Evolutionary conservation across 2,797 vertebrate genomes (phyloP).

Genomic region (Diplodus sargus): DNA sequence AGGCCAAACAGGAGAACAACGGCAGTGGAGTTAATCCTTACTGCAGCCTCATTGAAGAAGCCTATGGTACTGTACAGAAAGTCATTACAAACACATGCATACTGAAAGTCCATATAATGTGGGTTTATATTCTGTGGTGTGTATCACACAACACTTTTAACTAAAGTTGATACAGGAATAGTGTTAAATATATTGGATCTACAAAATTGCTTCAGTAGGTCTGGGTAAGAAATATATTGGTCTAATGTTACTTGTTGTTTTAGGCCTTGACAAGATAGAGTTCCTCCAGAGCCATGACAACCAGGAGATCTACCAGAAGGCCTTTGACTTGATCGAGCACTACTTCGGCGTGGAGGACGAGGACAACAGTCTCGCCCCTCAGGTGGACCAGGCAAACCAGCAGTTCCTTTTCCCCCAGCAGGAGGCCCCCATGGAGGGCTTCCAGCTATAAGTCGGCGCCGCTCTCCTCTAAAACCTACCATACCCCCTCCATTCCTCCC

Average conservation of each 20-base stretch:
- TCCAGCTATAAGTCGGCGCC: constrained; percentile 92
- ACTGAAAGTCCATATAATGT: not conserved
- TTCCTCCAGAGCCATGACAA: constrained; percentile 99
- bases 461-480: constrained; percentile 59
- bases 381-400: constrained; percentile 96
- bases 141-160: no score
- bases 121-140: not conserved
- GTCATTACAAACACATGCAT: not conserved
- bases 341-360: constrained; percentile 98
- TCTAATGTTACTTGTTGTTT: not conserved
- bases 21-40: constrained; percentile 94
- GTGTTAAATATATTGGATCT: not conserved
- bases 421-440: constrained; percentile 99
- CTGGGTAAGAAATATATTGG: no score
- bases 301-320: constrained; percentile 99
- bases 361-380: constrained; percentile 90
- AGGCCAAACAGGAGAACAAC: constrained; percentile 88
- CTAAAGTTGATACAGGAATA: no score
- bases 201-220: not conserved
- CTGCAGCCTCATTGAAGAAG: constrained; percentile 97
- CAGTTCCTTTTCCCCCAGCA: constrained; percentile 98
- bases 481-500: constrained; percentile 24
- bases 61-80: constrained; percentile 88
- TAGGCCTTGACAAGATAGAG: constrained; percentile 98
- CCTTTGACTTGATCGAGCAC: constrained; percentile 97